Evolutionary conservation across 2,888 invertebrate species (phyloP), one percentile per base, ranked within the genome.

Genomic region (Pimpla rufipes): DNA sequence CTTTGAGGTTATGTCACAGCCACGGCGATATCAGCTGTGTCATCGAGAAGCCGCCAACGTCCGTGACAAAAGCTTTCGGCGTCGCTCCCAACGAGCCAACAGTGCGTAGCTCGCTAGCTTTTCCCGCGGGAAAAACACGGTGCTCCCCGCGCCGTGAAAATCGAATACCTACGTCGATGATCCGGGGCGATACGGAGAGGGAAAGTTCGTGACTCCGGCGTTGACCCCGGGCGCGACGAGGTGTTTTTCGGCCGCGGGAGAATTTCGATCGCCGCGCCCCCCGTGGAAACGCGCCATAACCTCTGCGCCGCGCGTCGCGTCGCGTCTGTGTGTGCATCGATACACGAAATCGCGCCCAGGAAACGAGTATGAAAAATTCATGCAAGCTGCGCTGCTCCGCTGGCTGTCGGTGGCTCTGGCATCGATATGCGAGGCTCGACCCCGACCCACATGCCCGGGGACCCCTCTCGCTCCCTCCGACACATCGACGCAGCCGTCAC

Each of bases 401-500:
- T 29, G 29, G 2, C 3, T 40, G 76, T 59, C 42, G 74, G 64
- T 78, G 45, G 68, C 52, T 76, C 68, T 83, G 86, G 71, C 88
- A 90, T 90, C 91, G 91, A 90, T 91, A 91, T 90, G 89, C 89
- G 87, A 87, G 90, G 88, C 89, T 86, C 90, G 90, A 90, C 91
- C 89, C 89, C 90, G 91, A 91, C 91, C 91, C 90, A 90, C 90
- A 91, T 91, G 87, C 87, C 86, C 83, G 80, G 62, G 64, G 77
- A 80, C 77, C 76, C 77, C 79, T 83, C 76, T 67, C 35, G 71
- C 79, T 79, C 57, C 79, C 73, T 74, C 79, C 70, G 71, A 62
- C 81, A 66, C 55, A 55, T 55, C 55, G 23, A 23, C 55, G 55
- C 23, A 11, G 13, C 55, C 55, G 13, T 55, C 55, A 29, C 29